Percentiles rank a stretch among this genome's conserved stretches.
Evolutionary conservation across 1,140 invertebrate species (phyloP).

Genomic region (Globodera rostochiensis): DNA sequence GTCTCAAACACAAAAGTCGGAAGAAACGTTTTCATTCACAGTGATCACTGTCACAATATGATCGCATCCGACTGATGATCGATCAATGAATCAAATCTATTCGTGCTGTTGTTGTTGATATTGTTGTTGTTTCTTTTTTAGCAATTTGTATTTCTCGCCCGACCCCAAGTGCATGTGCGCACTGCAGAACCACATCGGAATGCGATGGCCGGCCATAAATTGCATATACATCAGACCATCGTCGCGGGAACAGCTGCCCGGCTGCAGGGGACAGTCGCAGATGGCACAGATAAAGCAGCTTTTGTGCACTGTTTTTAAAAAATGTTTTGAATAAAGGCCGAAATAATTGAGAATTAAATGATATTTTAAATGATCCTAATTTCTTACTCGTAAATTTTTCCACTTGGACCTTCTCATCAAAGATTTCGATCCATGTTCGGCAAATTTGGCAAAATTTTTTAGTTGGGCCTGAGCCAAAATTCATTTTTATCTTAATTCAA

Average conservation of each 20-base stretch:
- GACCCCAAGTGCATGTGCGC: slow-evolving; percentile 33
- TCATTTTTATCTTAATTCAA: not conserved
- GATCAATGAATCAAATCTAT: not conserved
- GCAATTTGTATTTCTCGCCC: slow-evolving; percentile 33
- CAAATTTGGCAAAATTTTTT: slow-evolving; percentile 25
- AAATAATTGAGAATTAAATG: not conserved
- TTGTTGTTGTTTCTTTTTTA: slow-evolving; percentile 32
- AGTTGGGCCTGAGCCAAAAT: slow-evolving; percentile 23
- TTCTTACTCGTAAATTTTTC: slow-evolving; percentile 27
- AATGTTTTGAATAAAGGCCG: not conserved
- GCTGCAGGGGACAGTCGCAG: slow-evolving; percentile 19
- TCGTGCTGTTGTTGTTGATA: not conserved
- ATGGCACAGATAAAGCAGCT: slow-evolving; percentile 30
- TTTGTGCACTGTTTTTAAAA: slow-evolving; percentile 25
- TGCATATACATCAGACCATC: slow-evolving; percentile 21
- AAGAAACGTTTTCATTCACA: no score
- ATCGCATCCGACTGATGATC: no score
- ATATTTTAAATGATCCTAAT: not conserved
- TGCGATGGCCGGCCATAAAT: slow-evolving; percentile 31
- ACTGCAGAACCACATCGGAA: slow-evolving; percentile 35
- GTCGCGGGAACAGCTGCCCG: slow-evolving; percentile 22
- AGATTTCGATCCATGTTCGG: slow-evolving; percentile 13
- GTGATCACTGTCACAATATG: no score
- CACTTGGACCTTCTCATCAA: slow-evolving; percentile 22
- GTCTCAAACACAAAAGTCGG: no score